Evolutionary conservation across 2,797 vertebrate species (phyloP).

Genomic region (Muscicapa striata): DNA sequence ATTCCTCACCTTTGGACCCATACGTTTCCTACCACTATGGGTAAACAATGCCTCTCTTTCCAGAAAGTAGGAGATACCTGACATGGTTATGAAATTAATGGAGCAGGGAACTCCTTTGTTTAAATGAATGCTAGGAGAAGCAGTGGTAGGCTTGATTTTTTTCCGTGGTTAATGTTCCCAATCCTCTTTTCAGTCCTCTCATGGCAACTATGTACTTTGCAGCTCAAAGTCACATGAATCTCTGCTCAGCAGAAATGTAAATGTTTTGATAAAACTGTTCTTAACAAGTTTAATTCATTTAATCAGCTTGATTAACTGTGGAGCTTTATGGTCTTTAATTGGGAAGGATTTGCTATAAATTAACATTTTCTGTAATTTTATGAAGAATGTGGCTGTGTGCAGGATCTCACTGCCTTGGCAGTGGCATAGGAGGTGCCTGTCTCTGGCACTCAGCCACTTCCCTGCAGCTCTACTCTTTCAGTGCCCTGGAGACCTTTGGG

Average conservation of each 20-base stretch:
- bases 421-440: not conserved
- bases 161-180: constrained; percentile 9
- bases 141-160: not conserved
- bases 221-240: constrained; percentile 53
- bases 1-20: not conserved
- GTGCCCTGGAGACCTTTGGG: not conserved
- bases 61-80: not conserved
- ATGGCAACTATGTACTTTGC: constrained; percentile 59
- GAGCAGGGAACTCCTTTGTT: not conserved
- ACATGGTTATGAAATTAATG: constrained; percentile 8
- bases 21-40: not conserved
- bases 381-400: not conserved
- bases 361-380: constrained; percentile 16
- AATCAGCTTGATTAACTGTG: constrained; percentile 56
- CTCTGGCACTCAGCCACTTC: not conserved
- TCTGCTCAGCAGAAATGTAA: constrained; percentile 69
- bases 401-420: not conserved
- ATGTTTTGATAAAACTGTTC: constrained; percentile 71
- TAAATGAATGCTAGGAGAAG: not conserved
- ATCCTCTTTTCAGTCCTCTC: constrained; percentile 38
- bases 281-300: constrained; percentile 52
- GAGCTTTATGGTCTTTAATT: constrained; percentile 6
- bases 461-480: not conserved
- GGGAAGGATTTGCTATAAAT: not conserved
- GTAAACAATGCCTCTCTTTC: not conserved